Base-by-base conservation (phyloP, 2,888 invertebrate species). In the Netelia fuscicornis region DNA sequence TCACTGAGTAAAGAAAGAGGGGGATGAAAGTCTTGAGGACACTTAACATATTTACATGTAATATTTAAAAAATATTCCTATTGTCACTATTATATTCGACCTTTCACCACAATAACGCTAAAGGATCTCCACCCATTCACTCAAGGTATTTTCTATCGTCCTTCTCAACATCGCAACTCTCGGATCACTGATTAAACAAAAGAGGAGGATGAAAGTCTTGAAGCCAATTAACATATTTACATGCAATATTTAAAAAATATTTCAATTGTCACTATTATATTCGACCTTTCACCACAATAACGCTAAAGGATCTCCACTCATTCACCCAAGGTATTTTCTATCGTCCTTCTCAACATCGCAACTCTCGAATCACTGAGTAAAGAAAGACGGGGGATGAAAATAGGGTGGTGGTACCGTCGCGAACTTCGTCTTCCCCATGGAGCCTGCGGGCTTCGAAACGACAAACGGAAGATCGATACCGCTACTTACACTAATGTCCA, bases 401-500 rank as follows among this genome's bases (percentile, higher is more conserved):
- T 48, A 13, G 10, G 10, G 48, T 48, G 48, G 48, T 3, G 48
- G 48, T 3, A 48, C 13, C 11, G 56, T 64, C 13, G 44, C 20
- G 65, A 82, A 71, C 48, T 77, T 65, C 17, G 64, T 76, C 71
- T 71, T 71, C 64, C 17, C 68, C 25, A 56, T 58, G 65, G 71
- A 76, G 71, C 82, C 68, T 20, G 65, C 56, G 65, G 52, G 77
- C 71, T 70, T 72, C 77, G 82, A 67, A 72, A 71, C 77, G 37
- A 37, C 72, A 71, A 70, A 72, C 82, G 20, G 37, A 56, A 81
- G 81, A 76, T 81, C 81, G 76, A 81, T 81, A 81, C 75, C 44
- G 20, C 56, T 60, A 72, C 72, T 72, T 74, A 44, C 25, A 13
- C 75, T 54, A 70, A 81, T 48, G 72, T 72, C 72, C 75, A 30